phyloP scores from a whole-genome alignment of 2,113 vertebrate species.

The Otus sunia region DNA sequence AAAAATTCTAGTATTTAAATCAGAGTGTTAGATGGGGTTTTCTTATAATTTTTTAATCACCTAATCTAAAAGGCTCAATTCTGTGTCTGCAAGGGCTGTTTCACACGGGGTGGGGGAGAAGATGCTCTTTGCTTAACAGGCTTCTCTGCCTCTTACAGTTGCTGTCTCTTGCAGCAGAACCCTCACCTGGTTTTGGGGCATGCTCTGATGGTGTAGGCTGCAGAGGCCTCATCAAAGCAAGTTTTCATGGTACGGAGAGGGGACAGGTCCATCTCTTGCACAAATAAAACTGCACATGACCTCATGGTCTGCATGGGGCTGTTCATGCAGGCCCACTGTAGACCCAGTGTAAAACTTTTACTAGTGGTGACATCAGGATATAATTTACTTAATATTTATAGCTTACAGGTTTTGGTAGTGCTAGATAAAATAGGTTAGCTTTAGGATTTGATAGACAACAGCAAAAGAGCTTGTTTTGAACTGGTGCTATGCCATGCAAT shows the following conservation, averaged over 20 bases:
- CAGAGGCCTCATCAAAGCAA: neutral
- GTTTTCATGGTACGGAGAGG: neutral
- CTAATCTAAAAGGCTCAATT: neutral
- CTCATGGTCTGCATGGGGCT: neutral
- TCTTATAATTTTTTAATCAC: neutral
- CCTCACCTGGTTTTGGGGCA: neutral
- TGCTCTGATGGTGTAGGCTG: rapidly evolving
- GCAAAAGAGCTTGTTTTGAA: neutral
- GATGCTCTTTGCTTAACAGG: neutral
- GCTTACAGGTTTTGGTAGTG: neutral
- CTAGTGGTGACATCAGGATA: neutral
- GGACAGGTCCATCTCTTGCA: neutral
- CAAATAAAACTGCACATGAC: neutral
- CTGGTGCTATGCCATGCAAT: neutral
- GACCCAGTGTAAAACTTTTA: neutral
- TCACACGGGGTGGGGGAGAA: neutral
- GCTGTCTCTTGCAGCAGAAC: neutral
- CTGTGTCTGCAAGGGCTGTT: neutral
- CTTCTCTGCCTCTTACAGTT: neutral
- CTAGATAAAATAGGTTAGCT: neutral
- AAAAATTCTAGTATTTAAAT: neutral
- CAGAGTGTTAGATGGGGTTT: neutral
- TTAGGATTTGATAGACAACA: neutral
- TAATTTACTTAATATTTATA: neutral
- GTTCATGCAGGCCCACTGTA: neutral